Percentiles rank a stretch among this genome's conserved stretches.
These are phyloP conservation scores for Clarias fuscus DNA, from an alignment of 2,797 vertebrate genomes.

Conservation along the genomic window DNA sequence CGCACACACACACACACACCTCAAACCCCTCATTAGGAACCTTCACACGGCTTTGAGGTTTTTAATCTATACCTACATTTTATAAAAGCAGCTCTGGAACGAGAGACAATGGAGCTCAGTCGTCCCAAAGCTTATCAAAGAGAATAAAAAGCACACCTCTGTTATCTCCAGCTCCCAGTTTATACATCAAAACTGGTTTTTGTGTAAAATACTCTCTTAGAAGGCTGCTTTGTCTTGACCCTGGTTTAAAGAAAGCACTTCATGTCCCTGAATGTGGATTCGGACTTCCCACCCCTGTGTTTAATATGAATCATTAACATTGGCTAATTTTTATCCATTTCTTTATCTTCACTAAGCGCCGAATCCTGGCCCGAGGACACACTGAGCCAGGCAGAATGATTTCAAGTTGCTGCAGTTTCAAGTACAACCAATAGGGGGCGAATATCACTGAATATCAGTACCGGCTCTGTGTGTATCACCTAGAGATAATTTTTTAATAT, in stretches of 20 bases:
- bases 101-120: neutral
- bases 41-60: conserved; percentile 1
- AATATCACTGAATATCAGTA: too few relatives aligned
- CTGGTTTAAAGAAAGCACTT: neutral
- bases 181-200: neutral
- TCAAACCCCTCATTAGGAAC: conserved; percentile 29
- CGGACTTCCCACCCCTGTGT: too few relatives aligned
- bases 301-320: neutral
- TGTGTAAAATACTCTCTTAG: neutral
- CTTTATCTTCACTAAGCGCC: neutral
- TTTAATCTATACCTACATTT: conserved; percentile 7
- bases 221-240: neutral
- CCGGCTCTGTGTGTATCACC: neutral
- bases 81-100: neutral
- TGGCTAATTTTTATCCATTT: neutral
- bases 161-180: neutral
- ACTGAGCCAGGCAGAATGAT: neutral
- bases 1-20: neutral
- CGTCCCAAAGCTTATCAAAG: neutral
- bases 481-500: neutral
- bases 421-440: neutral
- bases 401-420: neutral
- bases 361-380: neutral
- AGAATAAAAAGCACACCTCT: neutral
- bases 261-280: too few relatives aligned